Evolutionary conservation across 2,113 vertebrate species (phyloP).

Genomic region (Chascanopsetta lugubris): DNA sequence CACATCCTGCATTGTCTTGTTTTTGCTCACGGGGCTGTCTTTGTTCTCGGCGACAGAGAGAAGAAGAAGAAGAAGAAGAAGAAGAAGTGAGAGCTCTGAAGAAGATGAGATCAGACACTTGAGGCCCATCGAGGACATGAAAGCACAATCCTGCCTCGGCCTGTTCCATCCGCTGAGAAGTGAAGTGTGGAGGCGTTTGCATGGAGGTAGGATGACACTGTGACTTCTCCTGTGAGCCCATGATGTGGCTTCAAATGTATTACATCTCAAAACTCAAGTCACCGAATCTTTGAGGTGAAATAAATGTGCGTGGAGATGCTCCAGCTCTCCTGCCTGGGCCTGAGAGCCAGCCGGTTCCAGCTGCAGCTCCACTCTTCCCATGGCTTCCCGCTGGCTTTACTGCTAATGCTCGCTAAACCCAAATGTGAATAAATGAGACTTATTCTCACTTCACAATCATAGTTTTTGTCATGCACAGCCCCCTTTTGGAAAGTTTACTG

Average conservation of each 20-base stretch:
- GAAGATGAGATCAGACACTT: slow-evolving; percentile 40
- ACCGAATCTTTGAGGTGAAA: not conserved
- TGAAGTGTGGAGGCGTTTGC: not conserved
- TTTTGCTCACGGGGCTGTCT: slow-evolving; percentile 18
- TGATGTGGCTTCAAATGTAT: not conserved
- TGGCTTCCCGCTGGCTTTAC: too few relatives aligned
- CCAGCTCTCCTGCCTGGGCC: too few relatives aligned
- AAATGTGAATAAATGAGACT: too few relatives aligned
- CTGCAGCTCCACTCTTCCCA: too few relatives aligned
- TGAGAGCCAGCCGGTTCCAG: too few relatives aligned
- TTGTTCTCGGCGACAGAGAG: slow-evolving; percentile 29
- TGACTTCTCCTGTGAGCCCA: slow-evolving; percentile 1
- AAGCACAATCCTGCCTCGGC: slow-evolving; percentile 17
- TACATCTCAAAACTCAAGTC: not conserved
- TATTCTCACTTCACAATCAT: too few relatives aligned
- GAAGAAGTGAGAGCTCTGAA: slow-evolving; percentile 42
- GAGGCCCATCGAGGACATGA: slow-evolving; percentile 25
- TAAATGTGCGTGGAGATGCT: not conserved
- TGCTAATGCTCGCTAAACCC: too few relatives aligned
- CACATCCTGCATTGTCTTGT: slow-evolving; percentile 1
- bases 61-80: slow-evolving; percentile 18
- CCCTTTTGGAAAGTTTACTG: too few relatives aligned
- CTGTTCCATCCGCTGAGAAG: not conserved
- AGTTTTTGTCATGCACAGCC: too few relatives aligned
- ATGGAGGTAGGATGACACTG: not conserved